A percentile compares a stretch with the other conserved stretches of the same genome.
Evolutionary conservation across 2,888 invertebrate species (phyloP).

Genomic region (Hirtodrosophila trivittata): DNA sequence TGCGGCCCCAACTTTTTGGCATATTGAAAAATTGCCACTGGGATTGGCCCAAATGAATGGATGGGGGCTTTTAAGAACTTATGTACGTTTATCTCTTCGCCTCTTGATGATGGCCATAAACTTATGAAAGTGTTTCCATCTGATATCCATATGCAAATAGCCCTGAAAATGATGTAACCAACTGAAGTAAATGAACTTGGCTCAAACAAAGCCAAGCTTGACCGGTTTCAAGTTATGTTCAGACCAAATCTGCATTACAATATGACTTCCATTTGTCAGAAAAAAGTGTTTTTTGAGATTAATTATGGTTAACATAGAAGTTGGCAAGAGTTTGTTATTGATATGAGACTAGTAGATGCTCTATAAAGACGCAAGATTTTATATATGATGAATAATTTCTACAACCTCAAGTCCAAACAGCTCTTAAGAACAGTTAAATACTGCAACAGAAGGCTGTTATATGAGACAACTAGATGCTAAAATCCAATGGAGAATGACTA

Average conservation of each 20-base stretch:
- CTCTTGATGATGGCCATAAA: slow-evolving; percentile 39
- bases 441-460: too few relatives aligned
- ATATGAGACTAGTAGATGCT: slow-evolving; percentile 17
- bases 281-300: slow-evolving; percentile 37
- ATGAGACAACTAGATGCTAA: too few relatives aligned
- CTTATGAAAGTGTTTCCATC: slow-evolving; percentile 55
- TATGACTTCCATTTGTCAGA: slow-evolving; percentile 61
- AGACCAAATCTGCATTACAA: slow-evolving; percentile 68
- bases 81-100: slow-evolving; percentile 36
- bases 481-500: too few relatives aligned
- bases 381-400: too few relatives aligned
- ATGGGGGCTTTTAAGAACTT: slow-evolving; percentile 52
- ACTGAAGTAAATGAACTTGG: too few relatives aligned
- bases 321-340: background rate
- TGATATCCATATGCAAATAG: slow-evolving; percentile 50
- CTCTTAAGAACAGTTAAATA: too few relatives aligned
- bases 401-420: background rate
- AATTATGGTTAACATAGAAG: slow-evolving; percentile 39
- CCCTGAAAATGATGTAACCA: slow-evolving; percentile 36
- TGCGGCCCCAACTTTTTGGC: slow-evolving; percentile 35
- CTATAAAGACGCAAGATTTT: background rate
- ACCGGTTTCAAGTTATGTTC: slow-evolving; percentile 48
- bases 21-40: slow-evolving; percentile 61
- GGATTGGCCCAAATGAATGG: slow-evolving; percentile 17
- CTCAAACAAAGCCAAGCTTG: slow-evolving; percentile 23